phyloP scores from a whole-genome alignment of 2,797 vertebrate genomes.

The Harpagifer antarcticus region DNA sequence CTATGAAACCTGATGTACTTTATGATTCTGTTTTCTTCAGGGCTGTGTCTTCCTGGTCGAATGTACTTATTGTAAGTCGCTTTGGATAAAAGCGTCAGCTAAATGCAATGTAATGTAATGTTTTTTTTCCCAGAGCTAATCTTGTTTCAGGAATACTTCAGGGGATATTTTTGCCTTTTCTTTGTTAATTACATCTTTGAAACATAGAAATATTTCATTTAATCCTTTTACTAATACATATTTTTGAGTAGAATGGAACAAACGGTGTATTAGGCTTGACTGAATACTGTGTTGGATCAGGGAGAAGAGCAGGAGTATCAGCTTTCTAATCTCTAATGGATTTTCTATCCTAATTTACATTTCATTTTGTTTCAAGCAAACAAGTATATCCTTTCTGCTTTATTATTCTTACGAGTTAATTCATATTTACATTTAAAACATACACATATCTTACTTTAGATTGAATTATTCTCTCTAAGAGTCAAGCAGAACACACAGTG shows the following conservation, averaged over 20 bases:
- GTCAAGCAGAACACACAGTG: slow-evolving; percentile 2
- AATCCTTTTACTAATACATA: background rate
- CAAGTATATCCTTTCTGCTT: background rate
- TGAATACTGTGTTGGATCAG: too few relatives aligned
- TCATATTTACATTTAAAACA: background rate
- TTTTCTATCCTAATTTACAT: slow-evolving; percentile 9
- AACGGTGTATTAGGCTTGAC: background rate
- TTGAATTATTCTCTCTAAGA: background rate
- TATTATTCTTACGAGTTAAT: background rate
- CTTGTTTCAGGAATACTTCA: background rate
- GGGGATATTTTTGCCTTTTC: background rate
- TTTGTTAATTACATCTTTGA: background rate
- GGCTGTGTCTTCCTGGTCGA: too few relatives aligned
- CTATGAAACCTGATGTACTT: too few relatives aligned
- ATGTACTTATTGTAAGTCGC: too few relatives aligned
- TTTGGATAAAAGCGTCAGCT: too few relatives aligned
- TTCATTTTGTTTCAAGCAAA: background rate
- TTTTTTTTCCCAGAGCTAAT: background rate
- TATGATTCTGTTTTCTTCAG: too few relatives aligned
- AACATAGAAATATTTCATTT: too few relatives aligned
- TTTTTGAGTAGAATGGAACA: slow-evolving; percentile 1
- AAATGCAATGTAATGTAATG: too few relatives aligned
- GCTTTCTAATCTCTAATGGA: background rate
- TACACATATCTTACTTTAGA: too few relatives aligned
- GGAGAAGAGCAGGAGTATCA: background rate